Conservation (phyloP, 2,797 vertebrate species). For the Silurus aristotelis region DNA sequence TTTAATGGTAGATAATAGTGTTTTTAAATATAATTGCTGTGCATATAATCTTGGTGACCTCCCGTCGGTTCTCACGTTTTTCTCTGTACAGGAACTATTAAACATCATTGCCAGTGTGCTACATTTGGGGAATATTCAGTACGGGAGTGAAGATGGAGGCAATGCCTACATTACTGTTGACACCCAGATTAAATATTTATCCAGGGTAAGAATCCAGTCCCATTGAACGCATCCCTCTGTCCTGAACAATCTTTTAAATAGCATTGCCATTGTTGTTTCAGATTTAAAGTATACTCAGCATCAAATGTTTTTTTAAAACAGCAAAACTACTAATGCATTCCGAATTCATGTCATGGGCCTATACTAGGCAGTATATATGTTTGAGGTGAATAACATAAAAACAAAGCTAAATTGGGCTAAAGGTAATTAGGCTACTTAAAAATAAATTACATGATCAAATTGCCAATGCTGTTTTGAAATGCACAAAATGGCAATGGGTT, state of each 20-base stretch:
- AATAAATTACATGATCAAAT: background rate
- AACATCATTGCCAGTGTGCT: constrained; percentile 94
- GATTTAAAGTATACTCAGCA: no score
- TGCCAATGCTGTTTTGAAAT: background rate
- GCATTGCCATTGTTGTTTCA: background rate
- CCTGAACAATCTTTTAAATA: background rate
- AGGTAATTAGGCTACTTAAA: background rate
- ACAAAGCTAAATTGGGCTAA: background rate
- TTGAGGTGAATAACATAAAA: background rate
- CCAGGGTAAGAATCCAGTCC: constrained; percentile 75
- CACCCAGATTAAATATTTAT: constrained; percentile 93
- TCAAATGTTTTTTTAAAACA: background rate
- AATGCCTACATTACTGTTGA: constrained; percentile 87
- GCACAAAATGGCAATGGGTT: background rate
- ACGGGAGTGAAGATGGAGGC: constrained; percentile 84
- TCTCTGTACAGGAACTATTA: constrained; percentile 81
- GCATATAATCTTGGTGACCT: background rate
- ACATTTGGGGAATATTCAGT: constrained; percentile 94
- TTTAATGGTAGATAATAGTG: background rate
- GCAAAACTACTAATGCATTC: background rate
- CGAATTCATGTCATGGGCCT: background rate
- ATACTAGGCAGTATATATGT: background rate
- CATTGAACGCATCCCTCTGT: background rate
- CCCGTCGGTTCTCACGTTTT: no score
- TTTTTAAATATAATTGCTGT: background rate